Percentiles rank a stretch among this genome's conserved stretches.
phyloP scores from a whole-genome alignment of 2,888 invertebrate species.

The Aspidapion aeneum region DNA sequence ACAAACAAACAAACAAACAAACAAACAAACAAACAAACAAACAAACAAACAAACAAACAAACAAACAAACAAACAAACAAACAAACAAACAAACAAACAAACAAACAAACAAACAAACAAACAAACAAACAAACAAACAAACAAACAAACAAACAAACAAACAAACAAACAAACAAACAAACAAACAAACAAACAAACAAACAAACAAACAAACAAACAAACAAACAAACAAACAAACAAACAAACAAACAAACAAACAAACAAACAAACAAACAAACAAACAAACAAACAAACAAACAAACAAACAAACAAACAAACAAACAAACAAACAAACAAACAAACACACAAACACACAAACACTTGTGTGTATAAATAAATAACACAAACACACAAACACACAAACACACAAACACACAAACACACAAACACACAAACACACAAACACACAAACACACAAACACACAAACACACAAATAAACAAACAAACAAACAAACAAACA shows the following conservation, averaged over 20 bases:
- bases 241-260: neutral
- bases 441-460: neutral
- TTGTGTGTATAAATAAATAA: neutral
- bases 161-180: neutral
- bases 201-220: neutral
- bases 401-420: neutral
- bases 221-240: neutral
- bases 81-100: no score
- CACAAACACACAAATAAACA: neutral
- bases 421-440: neutral
- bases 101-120: no score
- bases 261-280: neutral
- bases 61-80: no score
- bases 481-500: neutral
- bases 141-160: neutral
- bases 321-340: neutral
- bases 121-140: no score
- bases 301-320: neutral
- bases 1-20: no score
- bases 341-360: neutral
- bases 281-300: neutral
- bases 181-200: neutral
- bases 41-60: no score
- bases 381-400: neutral
- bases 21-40: no score